phyloP scores from a whole-genome alignment of 2,797 vertebrate species.

The Fratercula arctica region DNA sequence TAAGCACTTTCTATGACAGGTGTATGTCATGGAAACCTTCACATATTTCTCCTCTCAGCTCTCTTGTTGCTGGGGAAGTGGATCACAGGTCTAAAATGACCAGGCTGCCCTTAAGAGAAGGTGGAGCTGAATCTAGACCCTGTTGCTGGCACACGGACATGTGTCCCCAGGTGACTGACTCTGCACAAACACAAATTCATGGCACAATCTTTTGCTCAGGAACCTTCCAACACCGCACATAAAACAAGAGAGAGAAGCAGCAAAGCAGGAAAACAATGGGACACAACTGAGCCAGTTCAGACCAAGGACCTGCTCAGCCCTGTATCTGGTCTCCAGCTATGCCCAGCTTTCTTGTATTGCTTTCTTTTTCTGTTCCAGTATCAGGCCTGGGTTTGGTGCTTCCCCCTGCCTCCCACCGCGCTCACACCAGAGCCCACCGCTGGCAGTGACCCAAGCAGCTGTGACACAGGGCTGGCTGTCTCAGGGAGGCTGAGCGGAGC shows the following conservation, averaged over 20 bases:
- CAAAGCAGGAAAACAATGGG: not conserved
- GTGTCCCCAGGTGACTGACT: not conserved
- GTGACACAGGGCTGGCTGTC: slow-evolving; percentile 1
- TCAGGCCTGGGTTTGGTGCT: not conserved
- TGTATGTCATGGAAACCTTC: not conserved
- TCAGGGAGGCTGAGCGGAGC: not conserved
- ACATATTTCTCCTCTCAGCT: not conserved
- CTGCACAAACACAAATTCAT: not conserved
- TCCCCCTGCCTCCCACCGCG: not conserved
- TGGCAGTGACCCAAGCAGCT: slow-evolving; percentile 55
- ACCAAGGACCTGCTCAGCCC: not conserved
- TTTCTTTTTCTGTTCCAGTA: not conserved
- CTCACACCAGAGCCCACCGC: not conserved
- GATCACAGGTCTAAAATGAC: not conserved
- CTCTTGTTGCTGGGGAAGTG: not conserved
- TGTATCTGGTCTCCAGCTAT: not conserved
- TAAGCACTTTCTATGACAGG: not conserved
- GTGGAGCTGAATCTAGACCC: not conserved
- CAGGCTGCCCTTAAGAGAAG: not conserved
- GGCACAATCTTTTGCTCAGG: not conserved
- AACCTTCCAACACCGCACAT: not conserved
- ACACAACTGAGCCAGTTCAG: not conserved
- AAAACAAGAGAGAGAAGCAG: not conserved
- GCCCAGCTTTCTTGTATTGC: not conserved
- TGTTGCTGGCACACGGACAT: not conserved